Conservation (phyloP, 1,140 invertebrate species). For the Zophobas morio region DNA sequence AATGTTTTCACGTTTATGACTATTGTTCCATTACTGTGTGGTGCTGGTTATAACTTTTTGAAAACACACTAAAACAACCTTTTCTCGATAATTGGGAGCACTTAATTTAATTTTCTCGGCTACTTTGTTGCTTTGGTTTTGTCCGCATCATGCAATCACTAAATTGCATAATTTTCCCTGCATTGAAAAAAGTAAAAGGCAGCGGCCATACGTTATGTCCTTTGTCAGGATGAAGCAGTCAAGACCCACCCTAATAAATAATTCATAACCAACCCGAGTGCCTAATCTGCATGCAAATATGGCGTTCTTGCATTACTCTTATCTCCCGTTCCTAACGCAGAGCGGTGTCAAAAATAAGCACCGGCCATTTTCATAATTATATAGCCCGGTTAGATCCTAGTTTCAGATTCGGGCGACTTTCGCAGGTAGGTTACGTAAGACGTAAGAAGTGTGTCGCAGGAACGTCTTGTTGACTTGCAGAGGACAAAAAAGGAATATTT, state of each 20-base stretch:
- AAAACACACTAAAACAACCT: too few relatives aligned
- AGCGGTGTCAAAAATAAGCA: slow-evolving; percentile 53
- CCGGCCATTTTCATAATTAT: slow-evolving; percentile 54
- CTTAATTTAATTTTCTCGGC: too few relatives aligned
- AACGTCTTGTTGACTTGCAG: too few relatives aligned
- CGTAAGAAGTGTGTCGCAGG: background rate
- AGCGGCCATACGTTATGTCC: slow-evolving; percentile 25
- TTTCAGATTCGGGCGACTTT: slow-evolving; percentile 18
- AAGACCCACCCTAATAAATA: slow-evolving; percentile 48
- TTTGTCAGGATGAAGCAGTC: slow-evolving; percentile 47
- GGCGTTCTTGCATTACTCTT: slow-evolving; percentile 48
- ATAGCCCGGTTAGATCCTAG: slow-evolving; percentile 39
- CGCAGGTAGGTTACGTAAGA: slow-evolving; percentile 32
- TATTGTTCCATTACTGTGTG: too few relatives aligned
- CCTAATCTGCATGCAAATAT: slow-evolving; percentile 55
- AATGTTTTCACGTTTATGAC: too few relatives aligned
- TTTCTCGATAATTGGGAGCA: too few relatives aligned
- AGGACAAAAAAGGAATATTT: too few relatives aligned
- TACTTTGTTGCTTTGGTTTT: too few relatives aligned
- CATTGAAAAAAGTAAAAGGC: slow-evolving; percentile 14
- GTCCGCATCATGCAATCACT: too few relatives aligned
- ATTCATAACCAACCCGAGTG: slow-evolving; percentile 44
- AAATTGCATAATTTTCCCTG: slow-evolving; percentile 30
- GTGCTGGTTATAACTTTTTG: too few relatives aligned
- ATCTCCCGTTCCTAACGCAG: slow-evolving; percentile 42